Evolutionary conservation across 2,888 invertebrate genomes (phyloP).

Genomic region (Dione juno): DNA sequence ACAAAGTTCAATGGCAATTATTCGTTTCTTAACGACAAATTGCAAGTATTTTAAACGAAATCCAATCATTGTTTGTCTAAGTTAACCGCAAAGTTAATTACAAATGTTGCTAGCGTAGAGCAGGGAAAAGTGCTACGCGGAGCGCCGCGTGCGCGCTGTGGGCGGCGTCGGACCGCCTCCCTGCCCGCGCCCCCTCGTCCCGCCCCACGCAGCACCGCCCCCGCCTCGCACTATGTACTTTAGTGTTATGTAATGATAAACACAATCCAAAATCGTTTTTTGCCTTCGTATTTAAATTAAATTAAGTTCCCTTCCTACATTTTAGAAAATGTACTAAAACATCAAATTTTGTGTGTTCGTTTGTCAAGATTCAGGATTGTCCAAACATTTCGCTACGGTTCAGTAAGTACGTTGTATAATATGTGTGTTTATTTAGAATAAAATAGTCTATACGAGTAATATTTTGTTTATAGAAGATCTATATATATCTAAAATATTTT

Average conservation of each 20-base stretch:
- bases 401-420: too few relatives aligned
- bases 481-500: too few relatives aligned
- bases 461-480: too few relatives aligned
- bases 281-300: too few relatives aligned
- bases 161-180: slow-evolving; percentile 18
- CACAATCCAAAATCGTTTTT: too few relatives aligned
- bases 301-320: too few relatives aligned
- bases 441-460: too few relatives aligned
- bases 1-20: too few relatives aligned
- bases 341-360: neutral
- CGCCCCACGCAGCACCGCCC: neutral
- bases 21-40: neutral
- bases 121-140: slow-evolving; percentile 6
- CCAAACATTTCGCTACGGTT: neutral
- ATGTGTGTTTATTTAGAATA: neutral
- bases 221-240: too few relatives aligned
- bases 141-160: slow-evolving; percentile 22
- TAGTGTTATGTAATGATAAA: too few relatives aligned
- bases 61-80: neutral
- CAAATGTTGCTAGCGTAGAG: too few relatives aligned
- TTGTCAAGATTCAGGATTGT: too few relatives aligned
- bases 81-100: slow-evolving; percentile 6
- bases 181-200: neutral
- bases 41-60: neutral
- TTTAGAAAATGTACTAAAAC: neutral